Conservation (phyloP, 2,113 vertebrate species). For the Thalassoma bifasciatum region DNA sequence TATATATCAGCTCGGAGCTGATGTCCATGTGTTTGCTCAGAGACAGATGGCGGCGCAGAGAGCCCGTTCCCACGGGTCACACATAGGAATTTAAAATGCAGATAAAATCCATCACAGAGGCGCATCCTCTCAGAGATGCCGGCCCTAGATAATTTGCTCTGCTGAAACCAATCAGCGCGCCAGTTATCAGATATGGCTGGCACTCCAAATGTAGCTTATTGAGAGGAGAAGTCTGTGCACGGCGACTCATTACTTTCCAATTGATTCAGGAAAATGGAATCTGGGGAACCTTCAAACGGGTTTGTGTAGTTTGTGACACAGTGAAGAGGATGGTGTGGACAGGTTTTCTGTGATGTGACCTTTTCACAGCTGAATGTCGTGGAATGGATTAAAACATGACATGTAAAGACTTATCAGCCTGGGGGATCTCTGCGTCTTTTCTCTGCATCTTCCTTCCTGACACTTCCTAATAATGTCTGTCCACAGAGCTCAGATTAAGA, state of each 20-base stretch:
- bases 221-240: conserved; percentile 10
- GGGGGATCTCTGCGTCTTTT: conserved; percentile 1
- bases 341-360: conserved; percentile 19
- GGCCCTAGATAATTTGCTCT: conserved; percentile 38
- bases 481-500: conserved; percentile 14
- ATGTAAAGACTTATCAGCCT: conserved; percentile 21
- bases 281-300: conserved; percentile 3
- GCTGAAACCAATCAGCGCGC: conserved; percentile 33
- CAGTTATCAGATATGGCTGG: conserved; percentile 41
- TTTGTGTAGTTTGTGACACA: conserved; percentile 6
- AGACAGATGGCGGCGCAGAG: conserved; percentile 69
- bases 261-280: conserved; percentile 34
- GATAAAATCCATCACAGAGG: conserved; percentile 67
- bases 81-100: conserved; percentile 74
- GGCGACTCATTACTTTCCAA: conserved; percentile 42
- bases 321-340: conserved; percentile 14
- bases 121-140: conserved; percentile 35
- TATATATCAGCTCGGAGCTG: conserved; percentile 8
- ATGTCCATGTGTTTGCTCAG: conserved; percentile 69
- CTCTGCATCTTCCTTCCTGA: conserved; percentile 14
- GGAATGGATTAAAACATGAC: conserved; percentile 17
- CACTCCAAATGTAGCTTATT: conserved; percentile 44
- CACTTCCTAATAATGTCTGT: conserved; percentile 18
- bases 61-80: conserved; percentile 71
- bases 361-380: neutral